A percentile compares a stretch with the other conserved stretches of the same genome.
Evolutionary conservation across 2,797 vertebrate species (phyloP).

Genomic region (Epinephelus coioides): DNA sequence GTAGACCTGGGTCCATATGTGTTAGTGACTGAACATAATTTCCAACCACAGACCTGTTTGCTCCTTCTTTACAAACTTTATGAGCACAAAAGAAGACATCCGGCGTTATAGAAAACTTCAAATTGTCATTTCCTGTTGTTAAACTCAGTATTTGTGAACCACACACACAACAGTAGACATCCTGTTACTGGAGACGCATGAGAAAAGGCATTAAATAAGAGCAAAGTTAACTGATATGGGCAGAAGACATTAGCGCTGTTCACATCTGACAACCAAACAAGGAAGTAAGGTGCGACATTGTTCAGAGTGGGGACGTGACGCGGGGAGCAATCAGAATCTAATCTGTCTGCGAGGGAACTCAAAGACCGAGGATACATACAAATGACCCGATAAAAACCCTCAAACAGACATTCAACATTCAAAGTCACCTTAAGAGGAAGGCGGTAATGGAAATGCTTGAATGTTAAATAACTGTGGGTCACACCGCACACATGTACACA

Average conservation of each 20-base stretch:
- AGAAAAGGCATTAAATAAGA: slow-evolving; percentile 59
- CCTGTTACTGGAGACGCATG: slow-evolving; percentile 57
- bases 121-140: slow-evolving; percentile 9
- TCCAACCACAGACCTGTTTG: slow-evolving; percentile 26
- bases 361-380: slow-evolving; percentile 50
- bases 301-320: slow-evolving; percentile 19
- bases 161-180: neutral
- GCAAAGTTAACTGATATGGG: slow-evolving; percentile 43
- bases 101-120: neutral
- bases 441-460: slow-evolving; percentile 28
- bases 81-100: neutral
- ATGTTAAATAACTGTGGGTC: slow-evolving; percentile 36
- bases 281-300: slow-evolving; percentile 59
- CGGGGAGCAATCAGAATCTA: slow-evolving; percentile 57
- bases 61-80: slow-evolving; percentile 10
- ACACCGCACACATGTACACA: neutral
- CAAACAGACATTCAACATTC: slow-evolving; percentile 37
- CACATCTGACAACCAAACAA: slow-evolving; percentile 50
- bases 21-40: slow-evolving; percentile 12
- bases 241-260: slow-evolving; percentile 23
- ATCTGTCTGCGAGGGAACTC: slow-evolving; percentile 49
- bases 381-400: slow-evolving; percentile 57
- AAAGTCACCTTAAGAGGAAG: slow-evolving; percentile 58
- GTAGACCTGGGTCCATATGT: neutral
- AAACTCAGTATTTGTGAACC: slow-evolving; percentile 9